A percentile compares a stretch with the other conserved stretches of the same genome.
Conservation (phyloP, 2,113 vertebrate genomes). For the Acanthochromis polyacanthus region DNA sequence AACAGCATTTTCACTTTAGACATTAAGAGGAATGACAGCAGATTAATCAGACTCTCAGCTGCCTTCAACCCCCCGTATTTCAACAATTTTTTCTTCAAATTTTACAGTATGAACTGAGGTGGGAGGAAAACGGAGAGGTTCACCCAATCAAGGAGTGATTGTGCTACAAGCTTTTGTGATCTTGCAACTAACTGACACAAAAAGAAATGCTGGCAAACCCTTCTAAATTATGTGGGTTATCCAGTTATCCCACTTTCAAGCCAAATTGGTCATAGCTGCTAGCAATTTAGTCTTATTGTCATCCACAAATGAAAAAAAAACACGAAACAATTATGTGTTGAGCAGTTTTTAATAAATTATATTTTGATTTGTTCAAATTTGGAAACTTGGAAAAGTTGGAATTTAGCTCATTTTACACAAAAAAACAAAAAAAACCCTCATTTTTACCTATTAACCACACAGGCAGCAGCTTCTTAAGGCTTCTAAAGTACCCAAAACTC, state of each 20-base stretch:
- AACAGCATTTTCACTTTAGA: neutral
- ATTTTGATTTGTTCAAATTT: no score
- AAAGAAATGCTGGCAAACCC: slow-evolving; percentile 57
- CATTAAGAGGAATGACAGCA: neutral
- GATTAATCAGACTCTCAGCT: neutral
- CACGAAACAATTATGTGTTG: no score
- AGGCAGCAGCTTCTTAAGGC: no score
- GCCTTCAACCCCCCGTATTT: neutral
- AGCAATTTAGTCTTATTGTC: neutral
- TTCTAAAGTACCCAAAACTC: no score
- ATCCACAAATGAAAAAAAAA: neutral
- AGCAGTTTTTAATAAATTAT: no score
- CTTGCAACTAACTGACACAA: neutral
- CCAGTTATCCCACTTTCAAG: slow-evolving; percentile 42
- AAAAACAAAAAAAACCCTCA: no score
- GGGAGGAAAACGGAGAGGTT: neutral
- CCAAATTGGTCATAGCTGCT: neutral
- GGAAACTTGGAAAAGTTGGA: no score
- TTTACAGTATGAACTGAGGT: neutral
- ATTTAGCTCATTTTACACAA: no score
- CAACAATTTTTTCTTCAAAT: neutral
- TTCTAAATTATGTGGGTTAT: slow-evolving; percentile 51
- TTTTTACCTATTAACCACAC: no score
- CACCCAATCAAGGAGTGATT: slow-evolving; percentile 32
- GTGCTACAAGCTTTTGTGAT: slow-evolving; percentile 15